phyloP scores from a whole-genome alignment of 2,888 invertebrate species.

The Thecocarcelia acutangulata region DNA sequence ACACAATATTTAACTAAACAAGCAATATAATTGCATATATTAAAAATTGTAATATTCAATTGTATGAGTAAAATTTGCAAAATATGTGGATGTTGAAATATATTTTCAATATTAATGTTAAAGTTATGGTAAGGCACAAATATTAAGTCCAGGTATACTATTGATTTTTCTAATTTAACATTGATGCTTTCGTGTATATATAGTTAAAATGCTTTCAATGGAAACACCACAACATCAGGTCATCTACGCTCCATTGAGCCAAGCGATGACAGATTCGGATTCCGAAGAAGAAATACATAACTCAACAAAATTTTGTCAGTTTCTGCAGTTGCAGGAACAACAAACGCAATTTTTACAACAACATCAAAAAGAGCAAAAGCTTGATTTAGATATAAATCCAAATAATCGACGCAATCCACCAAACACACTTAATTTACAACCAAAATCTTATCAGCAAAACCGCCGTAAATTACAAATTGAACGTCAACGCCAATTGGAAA shows the following conservation, averaged over 20 bases:
- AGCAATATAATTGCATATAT: conserved; percentile 2
- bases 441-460: conserved; percentile 67
- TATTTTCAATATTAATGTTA: conserved; percentile 73
- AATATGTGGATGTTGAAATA: conserved; percentile 76
- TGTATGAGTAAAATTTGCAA: conserved; percentile 60
- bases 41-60: conserved; percentile 21
- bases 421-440: conserved; percentile 65
- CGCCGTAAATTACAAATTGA: conserved; percentile 64
- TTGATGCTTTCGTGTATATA: conserved; percentile 6
- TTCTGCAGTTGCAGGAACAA: conserved; percentile 69
- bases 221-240: conserved; percentile 81
- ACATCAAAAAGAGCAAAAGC: conserved; percentile 70
- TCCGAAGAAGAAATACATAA: conserved; percentile 78
- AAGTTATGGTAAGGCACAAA: conserved; percentile 71
- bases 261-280: conserved; percentile 89
- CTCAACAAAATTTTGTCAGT: conserved; percentile 73
- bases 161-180: conserved; percentile 74
- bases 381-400: conserved; percentile 58
- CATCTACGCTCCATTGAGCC: conserved; percentile 89
- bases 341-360: conserved; percentile 71
- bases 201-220: conserved; percentile 81
- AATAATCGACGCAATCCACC: conserved; percentile 61
- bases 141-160: conserved; percentile 58
- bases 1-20: conserved; percentile 9
- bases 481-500: conserved; percentile 67